Percentiles rank a stretch among this genome's conserved stretches.
Evolutionary conservation across 2,888 invertebrate genomes (phyloP).

Genomic region (Parnassius apollo): DNA sequence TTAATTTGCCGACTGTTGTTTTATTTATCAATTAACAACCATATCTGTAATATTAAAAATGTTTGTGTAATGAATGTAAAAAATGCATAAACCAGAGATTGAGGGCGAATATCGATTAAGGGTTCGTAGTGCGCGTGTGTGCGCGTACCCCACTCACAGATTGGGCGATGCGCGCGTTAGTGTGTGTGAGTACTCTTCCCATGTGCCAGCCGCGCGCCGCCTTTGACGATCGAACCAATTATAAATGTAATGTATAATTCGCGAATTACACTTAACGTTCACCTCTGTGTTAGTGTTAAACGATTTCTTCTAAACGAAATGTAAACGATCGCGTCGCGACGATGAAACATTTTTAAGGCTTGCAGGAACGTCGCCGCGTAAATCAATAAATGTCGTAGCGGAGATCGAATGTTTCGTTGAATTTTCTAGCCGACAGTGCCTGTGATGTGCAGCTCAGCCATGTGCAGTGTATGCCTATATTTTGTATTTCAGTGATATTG

Average conservation of each 20-base stretch:
- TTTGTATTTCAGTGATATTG: slow-evolving; percentile 69
- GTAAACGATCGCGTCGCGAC: slow-evolving; percentile 39
- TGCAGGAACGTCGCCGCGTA: slow-evolving; percentile 51
- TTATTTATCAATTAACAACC: neutral
- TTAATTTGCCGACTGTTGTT: neutral
- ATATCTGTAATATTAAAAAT: slow-evolving; percentile 50
- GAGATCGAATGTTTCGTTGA: slow-evolving; percentile 54
- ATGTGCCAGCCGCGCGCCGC: slow-evolving; percentile 45
- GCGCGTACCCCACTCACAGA: slow-evolving; percentile 43
- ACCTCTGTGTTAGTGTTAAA: slow-evolving; percentile 20
- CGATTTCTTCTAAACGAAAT: slow-evolving; percentile 27
- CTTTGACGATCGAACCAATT: slow-evolving; percentile 42
- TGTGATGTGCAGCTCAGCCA: slow-evolving; percentile 41
- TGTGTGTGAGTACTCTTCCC: slow-evolving; percentile 46
- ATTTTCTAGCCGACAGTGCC: slow-evolving; percentile 40
- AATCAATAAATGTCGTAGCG: slow-evolving; percentile 68
- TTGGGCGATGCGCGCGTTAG: slow-evolving; percentile 39
- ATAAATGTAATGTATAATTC: slow-evolving; percentile 45
- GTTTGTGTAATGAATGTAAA: slow-evolving; percentile 28
- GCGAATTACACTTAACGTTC: slow-evolving; percentile 28
- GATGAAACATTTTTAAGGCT: slow-evolving; percentile 35
- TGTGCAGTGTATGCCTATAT: slow-evolving; percentile 57
- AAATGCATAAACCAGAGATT: slow-evolving; percentile 57
- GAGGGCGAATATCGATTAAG: slow-evolving; percentile 72
- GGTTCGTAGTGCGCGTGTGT: slow-evolving; percentile 54